Evolutionary conservation across 2,888 invertebrate genomes (phyloP).

Genomic region (Liopterus haemorrhoidalis): DNA sequence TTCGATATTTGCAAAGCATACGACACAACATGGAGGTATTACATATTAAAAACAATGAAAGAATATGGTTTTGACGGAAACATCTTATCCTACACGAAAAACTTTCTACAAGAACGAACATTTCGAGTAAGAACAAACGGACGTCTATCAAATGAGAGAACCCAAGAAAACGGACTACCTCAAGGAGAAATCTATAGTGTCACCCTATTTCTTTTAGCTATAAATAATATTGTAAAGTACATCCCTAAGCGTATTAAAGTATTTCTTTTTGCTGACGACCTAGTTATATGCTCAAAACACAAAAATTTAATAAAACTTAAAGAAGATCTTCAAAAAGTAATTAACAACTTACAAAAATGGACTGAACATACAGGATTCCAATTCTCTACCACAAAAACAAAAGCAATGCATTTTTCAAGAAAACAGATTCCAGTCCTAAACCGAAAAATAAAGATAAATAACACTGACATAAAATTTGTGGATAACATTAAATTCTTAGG

Average conservation of each 20-base stretch:
- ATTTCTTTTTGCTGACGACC: conserved; percentile 25
- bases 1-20: conserved; percentile 12
- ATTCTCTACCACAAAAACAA: conserved; percentile 18
- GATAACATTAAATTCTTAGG: conserved; percentile 19
- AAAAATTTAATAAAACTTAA: conserved; percentile 11
- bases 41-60: not conserved
- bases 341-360: conserved; percentile 10
- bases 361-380: conserved; percentile 16
- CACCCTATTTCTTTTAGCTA: conserved; percentile 23
- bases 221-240: conserved; percentile 16
- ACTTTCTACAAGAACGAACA: conserved; percentile 6
- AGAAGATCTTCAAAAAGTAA: conserved; percentile 12
- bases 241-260: conserved; percentile 9
- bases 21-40: conserved; percentile 7
- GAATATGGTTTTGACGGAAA: conserved; percentile 4
- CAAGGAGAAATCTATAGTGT: conserved; percentile 23
- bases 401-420: conserved; percentile 12
- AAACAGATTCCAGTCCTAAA: not conserved
- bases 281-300: conserved; percentile 15
- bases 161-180: conserved; percentile 21
- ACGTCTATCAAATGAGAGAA: not conserved
- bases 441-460: conserved; percentile 3
- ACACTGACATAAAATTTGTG: conserved; percentile 12
- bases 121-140: not conserved
- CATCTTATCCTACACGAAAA: not conserved